Percentiles rank a stretch among this genome's conserved stretches.
phyloP scores from a whole-genome alignment of 1,140 invertebrate species.

The Psilanteris sp. region DNA sequence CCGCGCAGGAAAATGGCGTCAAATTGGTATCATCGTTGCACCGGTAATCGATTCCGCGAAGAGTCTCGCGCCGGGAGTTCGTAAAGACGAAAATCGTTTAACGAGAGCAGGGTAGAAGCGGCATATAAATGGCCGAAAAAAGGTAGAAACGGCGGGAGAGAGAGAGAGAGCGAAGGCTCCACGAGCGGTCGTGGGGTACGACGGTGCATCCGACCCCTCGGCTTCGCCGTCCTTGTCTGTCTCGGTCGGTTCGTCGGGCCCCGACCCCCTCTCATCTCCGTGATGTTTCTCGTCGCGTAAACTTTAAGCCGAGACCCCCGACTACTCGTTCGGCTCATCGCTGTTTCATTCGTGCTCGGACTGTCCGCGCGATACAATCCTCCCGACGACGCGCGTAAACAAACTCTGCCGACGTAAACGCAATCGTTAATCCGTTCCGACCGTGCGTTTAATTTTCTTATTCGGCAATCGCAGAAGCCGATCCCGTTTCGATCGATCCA shows the following conservation, averaged over 20 bases:
- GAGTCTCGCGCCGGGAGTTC: conserved; percentile 25
- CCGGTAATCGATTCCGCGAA: conserved; percentile 48
- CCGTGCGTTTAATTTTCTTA: too few relatives aligned
- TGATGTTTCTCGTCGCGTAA: conserved; percentile 48
- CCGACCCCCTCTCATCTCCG: conserved; percentile 27
- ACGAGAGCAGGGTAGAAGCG: conserved; percentile 4
- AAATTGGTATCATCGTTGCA: conserved; percentile 30
- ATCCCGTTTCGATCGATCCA: too few relatives aligned
- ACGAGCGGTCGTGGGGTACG: conserved; percentile 2
- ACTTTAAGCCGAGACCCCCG: conserved; percentile 37
- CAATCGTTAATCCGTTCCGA: too few relatives aligned
- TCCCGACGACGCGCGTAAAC: background rate
- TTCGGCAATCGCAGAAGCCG: too few relatives aligned
- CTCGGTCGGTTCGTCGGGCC: background rate
- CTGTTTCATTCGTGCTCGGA: conserved; percentile 50
- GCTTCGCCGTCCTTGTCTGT: background rate
- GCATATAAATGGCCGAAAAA: conserved; percentile 32
- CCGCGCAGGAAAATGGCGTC: conserved; percentile 19
- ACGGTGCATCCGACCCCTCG: conserved; percentile 27
- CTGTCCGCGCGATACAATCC: conserved; percentile 46
- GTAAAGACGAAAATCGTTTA: conserved; percentile 30
- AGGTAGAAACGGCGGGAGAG: conserved; percentile 3
- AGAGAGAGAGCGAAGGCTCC: too few relatives aligned
- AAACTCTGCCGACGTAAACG: too few relatives aligned
- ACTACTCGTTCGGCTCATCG: conserved; percentile 35